phyloP scores from a whole-genome alignment of 2,797 vertebrate species.

The Gadopsis bispinosus region DNA sequence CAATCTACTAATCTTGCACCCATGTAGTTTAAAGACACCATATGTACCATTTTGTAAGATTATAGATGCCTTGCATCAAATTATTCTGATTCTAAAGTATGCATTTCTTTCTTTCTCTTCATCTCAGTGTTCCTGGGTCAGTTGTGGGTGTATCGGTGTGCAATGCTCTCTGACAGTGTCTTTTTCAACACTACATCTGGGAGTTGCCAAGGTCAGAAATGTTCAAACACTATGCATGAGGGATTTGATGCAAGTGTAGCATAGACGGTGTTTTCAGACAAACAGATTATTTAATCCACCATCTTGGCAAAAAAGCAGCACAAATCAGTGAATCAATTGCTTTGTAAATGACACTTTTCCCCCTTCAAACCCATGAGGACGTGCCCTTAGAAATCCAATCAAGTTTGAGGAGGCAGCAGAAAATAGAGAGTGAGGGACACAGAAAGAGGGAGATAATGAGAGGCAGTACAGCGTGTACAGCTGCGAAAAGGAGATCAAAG shows the following conservation, averaged over 20 bases:
- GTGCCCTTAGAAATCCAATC: slow-evolving; percentile 47
- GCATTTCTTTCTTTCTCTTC: not conserved
- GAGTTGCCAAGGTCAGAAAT: slow-evolving; percentile 33
- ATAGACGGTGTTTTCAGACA: slow-evolving; percentile 41
- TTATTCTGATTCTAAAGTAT: not conserved
- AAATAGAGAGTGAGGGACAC: slow-evolving; percentile 27
- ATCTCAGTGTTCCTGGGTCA: not conserved
- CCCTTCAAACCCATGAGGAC: slow-evolving; percentile 29
- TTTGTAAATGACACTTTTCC: slow-evolving; percentile 31
- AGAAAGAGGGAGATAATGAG: slow-evolving; percentile 14
- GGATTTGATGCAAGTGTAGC: slow-evolving; percentile 26
- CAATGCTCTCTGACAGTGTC: not conserved
- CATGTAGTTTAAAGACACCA: not conserved
- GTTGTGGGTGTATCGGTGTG: not conserved
- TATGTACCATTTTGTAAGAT: not conserved
- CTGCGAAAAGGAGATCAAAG: slow-evolving; percentile 67
- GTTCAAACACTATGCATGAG: slow-evolving; percentile 22
- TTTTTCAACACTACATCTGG: slow-evolving; percentile 15
- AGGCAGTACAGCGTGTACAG: slow-evolving; percentile 46
- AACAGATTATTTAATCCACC: slow-evolving; percentile 58
- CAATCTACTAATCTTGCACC: not conserved
- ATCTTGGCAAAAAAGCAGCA: slow-evolving; percentile 20
- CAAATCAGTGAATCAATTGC: slow-evolving; percentile 36
- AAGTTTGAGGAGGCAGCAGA: slow-evolving; percentile 24
- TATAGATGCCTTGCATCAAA: not conserved